Evolutionary conservation across 2,113 vertebrate species (phyloP).

Genomic region (Anolis carolinensis): DNA sequence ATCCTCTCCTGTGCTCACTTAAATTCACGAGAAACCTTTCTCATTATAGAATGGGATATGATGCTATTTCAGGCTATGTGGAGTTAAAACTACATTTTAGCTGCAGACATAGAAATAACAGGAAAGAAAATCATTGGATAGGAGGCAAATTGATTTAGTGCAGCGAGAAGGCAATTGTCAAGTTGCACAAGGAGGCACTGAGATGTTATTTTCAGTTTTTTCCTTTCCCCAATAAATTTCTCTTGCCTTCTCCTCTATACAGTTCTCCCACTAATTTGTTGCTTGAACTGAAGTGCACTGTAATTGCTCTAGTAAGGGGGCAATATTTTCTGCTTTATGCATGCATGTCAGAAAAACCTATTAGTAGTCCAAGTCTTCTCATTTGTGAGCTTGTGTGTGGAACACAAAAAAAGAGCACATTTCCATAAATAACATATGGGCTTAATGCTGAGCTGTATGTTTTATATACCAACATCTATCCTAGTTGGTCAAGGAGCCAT

Average conservation of each 20-base stretch:
- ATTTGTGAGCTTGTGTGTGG: conserved; percentile 39
- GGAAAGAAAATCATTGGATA: conserved; percentile 33
- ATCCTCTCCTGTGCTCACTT: conserved; percentile 3
- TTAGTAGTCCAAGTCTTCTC: conserved; percentile 45
- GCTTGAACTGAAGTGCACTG: conserved; percentile 61
- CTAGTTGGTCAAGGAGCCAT: conserved; percentile 52
- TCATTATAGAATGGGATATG: conserved; percentile 17
- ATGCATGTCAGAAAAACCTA: conserved; percentile 35
- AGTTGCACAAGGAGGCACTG: conserved; percentile 43
- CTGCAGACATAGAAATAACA: conserved; percentile 1
- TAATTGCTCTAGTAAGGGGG: conserved; percentile 55
- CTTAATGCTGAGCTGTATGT: conserved; percentile 50
- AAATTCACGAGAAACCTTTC: conserved; percentile 1
- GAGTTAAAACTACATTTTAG: conserved; percentile 4
- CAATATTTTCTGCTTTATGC: conserved; percentile 53
- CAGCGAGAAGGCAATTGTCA: conserved; percentile 51
- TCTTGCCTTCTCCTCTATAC: conserved; percentile 28
- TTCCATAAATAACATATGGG: conserved; percentile 54
- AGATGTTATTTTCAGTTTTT: conserved; percentile 61
- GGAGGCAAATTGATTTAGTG: conserved; percentile 28
- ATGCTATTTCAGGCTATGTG: conserved; percentile 3
- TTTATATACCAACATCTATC: conserved; percentile 54
- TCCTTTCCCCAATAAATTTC: conserved; percentile 56
- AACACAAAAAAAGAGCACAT: conserved; percentile 43
- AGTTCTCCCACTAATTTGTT: conserved; percentile 48